phyloP scores from a whole-genome alignment of 2,888 invertebrate genomes.

The Rosalia funebris region DNA sequence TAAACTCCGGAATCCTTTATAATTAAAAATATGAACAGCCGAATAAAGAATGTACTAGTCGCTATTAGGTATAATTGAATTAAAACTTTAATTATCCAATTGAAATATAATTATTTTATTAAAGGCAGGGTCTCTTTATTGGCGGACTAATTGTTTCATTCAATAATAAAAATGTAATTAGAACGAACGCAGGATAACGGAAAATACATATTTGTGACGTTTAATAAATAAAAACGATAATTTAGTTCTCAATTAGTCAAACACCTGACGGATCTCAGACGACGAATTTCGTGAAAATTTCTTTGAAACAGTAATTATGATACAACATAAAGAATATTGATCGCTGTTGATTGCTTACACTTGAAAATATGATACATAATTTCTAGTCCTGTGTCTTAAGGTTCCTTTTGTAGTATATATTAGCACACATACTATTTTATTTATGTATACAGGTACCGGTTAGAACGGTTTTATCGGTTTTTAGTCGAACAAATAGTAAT shows the following conservation, averaged over 20 bases:
- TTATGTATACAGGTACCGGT: too few relatives aligned
- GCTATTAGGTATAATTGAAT: slow-evolving; percentile 54
- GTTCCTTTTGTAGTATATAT: too few relatives aligned
- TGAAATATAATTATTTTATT: slow-evolving; percentile 60
- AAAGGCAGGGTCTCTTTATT: slow-evolving; percentile 39
- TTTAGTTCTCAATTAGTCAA: not conserved
- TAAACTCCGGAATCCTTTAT: slow-evolving; percentile 14
- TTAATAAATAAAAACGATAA: not conserved
- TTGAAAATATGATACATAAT: too few relatives aligned
- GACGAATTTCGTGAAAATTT: too few relatives aligned
- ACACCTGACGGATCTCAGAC: not conserved
- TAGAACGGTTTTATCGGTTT: too few relatives aligned
- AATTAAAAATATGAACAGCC: slow-evolving; percentile 21
- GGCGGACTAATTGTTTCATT: slow-evolving; percentile 47
- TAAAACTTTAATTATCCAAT: slow-evolving; percentile 61
- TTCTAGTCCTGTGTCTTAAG: too few relatives aligned
- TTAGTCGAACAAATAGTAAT: not conserved
- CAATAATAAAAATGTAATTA: slow-evolving; percentile 49
- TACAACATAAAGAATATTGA: too few relatives aligned
- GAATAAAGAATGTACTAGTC: slow-evolving; percentile 34
- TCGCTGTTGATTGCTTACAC: too few relatives aligned
- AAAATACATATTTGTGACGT: slow-evolving; percentile 15
- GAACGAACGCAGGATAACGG: slow-evolving; percentile 28
- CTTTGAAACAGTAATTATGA: too few relatives aligned
- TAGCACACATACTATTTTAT: too few relatives aligned